A percentile compares a stretch with the other conserved stretches of the same genome.
phyloP scores from a whole-genome alignment of 2,797 vertebrate species.

The Percopsis omiscomaycus region DNA sequence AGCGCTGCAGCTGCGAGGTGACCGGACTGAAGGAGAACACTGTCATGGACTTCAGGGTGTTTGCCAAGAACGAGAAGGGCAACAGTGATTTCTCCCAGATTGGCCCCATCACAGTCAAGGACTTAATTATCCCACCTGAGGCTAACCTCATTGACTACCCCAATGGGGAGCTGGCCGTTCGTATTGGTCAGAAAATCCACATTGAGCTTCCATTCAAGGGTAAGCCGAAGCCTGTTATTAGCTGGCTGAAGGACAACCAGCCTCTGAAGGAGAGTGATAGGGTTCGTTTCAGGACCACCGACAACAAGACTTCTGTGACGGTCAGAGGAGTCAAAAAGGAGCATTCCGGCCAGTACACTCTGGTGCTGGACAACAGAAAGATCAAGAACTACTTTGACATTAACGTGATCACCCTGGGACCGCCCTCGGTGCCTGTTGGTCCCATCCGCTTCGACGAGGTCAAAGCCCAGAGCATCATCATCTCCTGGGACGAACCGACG shows the following conservation, averaged over 20 bases:
- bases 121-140: conserved; percentile 88
- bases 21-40: conserved; percentile 86
- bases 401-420: conserved; percentile 86
- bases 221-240: conserved; percentile 90
- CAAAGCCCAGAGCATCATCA: conserved; percentile 91
- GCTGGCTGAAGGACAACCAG: conserved; percentile 92
- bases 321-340: conserved; percentile 93
- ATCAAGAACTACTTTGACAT: conserved; percentile 88
- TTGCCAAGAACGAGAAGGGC: conserved; percentile 96
- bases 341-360: conserved; percentile 91
- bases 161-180: conserved; percentile 87
- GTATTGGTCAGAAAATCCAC: conserved; percentile 92
- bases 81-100: conserved; percentile 86
- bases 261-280: conserved; percentile 93
- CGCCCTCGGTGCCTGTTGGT: conserved; percentile 89
- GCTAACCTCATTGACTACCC: conserved; percentile 89
- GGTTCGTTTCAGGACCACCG: conserved; percentile 91
- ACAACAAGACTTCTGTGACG: conserved; percentile 88
- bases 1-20: conserved; percentile 85
- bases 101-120: conserved; percentile 89
- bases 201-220: conserved; percentile 93
- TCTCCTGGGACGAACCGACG: conserved; percentile 93
- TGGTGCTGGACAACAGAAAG: conserved; percentile 90
- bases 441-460: conserved; percentile 93
- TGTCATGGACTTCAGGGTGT: conserved; percentile 90